phyloP scores from a whole-genome alignment of 2,113 vertebrate species.

The Vireo altiloquus region DNA sequence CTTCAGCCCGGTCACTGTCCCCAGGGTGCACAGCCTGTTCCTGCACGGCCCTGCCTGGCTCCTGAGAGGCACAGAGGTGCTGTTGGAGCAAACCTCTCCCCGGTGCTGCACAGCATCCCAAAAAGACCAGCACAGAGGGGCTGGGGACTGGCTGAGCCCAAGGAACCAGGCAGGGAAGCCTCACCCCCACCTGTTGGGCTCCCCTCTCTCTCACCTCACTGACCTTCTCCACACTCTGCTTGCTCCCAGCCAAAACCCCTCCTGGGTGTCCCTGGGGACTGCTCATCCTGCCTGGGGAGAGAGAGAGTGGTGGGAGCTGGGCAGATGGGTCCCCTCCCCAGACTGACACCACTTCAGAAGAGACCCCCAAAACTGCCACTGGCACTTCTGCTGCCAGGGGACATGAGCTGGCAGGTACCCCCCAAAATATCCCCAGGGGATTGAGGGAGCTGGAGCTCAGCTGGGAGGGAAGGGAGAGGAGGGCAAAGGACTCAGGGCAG shows the following conservation, averaged over 20 bases:
- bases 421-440: background rate
- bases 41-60: background rate
- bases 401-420: accelerated
- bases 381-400: background rate
- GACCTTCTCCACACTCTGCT: background rate
- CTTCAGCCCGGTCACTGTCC: slow-evolving; percentile 63
- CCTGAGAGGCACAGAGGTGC: background rate
- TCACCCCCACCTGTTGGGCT: background rate
- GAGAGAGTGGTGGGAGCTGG: background rate
- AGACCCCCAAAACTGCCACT: accelerated
- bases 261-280: background rate
- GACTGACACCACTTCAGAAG: background rate
- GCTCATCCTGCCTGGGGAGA: slow-evolving; percentile 21
- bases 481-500: background rate
- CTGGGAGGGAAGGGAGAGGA: background rate
- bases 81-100: background rate
- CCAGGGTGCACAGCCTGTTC: background rate
- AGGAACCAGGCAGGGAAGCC: background rate
- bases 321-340: background rate
- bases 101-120: background rate
- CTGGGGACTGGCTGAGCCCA: background rate
- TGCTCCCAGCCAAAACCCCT: background rate
- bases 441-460: background rate
- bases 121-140: background rate
- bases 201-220: background rate